Percentiles rank a stretch among this genome's conserved stretches.
These are phyloP conservation scores for Heliconius eleuchia DNA, from an alignment of 1,140 invertebrate species.

Conservation along the genomic window DNA sequence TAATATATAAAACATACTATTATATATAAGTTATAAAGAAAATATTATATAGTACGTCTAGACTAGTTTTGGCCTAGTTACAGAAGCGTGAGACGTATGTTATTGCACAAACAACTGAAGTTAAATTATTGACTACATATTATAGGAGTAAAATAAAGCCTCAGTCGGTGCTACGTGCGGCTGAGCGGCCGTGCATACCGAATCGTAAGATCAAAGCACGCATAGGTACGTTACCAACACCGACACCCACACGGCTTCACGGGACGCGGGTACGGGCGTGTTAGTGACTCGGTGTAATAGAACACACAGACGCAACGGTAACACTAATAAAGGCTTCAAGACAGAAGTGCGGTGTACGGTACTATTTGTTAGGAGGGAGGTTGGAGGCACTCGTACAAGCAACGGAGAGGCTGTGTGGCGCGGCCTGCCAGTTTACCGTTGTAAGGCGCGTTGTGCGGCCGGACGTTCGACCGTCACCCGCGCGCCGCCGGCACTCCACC, in stretches of 20 bases:
- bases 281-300: conserved; percentile 41
- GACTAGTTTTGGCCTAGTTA: conserved; percentile 53
- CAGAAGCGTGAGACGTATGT: conserved; percentile 59
- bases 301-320: conserved; percentile 63
- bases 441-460: conserved; percentile 78
- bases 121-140: conserved; percentile 79
- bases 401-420: conserved; percentile 73
- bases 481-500: conserved; percentile 65
- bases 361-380: conserved; percentile 80
- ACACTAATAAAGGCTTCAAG: conserved; percentile 77
- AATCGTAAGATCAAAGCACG: conserved; percentile 81
- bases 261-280: conserved; percentile 42
- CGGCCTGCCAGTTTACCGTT: conserved; percentile 79
- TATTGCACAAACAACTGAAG: conserved; percentile 73
- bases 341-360: conserved; percentile 76
- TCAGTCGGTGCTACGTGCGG: conserved; percentile 70
- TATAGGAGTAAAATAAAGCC: conserved; percentile 77
- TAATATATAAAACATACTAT: not conserved
- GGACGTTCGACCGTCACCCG: conserved; percentile 71
- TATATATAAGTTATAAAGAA: conserved; percentile 40
- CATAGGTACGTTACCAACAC: conserved; percentile 75
- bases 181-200: conserved; percentile 76
- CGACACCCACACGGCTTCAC: conserved; percentile 65
- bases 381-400: conserved; percentile 75
- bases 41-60: conserved; percentile 41